Evolutionary conservation across 2,888 invertebrate species (phyloP).

Genomic region (Epinotia ramella): DNA sequence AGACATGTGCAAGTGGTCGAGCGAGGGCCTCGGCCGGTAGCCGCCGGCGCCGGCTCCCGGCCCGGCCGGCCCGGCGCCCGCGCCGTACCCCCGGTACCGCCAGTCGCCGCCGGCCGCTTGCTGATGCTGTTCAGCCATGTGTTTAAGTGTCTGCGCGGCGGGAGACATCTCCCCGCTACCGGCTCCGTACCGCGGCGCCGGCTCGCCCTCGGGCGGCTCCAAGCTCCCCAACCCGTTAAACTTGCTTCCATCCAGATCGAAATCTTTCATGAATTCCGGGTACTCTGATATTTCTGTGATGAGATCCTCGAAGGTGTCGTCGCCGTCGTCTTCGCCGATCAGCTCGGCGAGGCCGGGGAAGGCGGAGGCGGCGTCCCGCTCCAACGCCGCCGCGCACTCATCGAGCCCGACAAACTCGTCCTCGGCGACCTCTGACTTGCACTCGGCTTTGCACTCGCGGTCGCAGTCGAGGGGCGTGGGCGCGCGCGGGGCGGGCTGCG

Average conservation of each 20-base stretch:
- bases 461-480: conserved; percentile 93
- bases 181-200: conserved; percentile 78
- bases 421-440: conserved; percentile 92
- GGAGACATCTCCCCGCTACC: conserved; percentile 91
- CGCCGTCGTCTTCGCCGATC: conserved; percentile 93
- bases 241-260: conserved; percentile 86
- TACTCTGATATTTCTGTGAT: conserved; percentile 94
- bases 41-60: conserved; percentile 82
- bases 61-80: conserved; percentile 63
- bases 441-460: conserved; percentile 91
- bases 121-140: conserved; percentile 99
- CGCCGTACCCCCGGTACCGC: conserved; percentile 85
- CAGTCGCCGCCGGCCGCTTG: conserved; percentile 88
- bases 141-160: conserved; percentile 97
- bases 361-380: conserved; percentile 91
- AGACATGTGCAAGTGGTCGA: conserved; percentile 90
- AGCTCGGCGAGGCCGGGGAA: conserved; percentile 93
- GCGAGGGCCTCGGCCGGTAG: conserved; percentile 76
- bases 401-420: conserved; percentile 95
- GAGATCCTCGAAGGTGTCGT: conserved; percentile 93
- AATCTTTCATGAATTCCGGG: conserved; percentile 93
- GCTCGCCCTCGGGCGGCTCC: conserved; percentile 80
- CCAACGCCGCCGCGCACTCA: conserved; percentile 93
- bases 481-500: conserved; percentile 85
- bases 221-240: conserved; percentile 68